phyloP scores from a whole-genome alignment of 2,888 invertebrate genomes.

The Leucoma salicis region DNA sequence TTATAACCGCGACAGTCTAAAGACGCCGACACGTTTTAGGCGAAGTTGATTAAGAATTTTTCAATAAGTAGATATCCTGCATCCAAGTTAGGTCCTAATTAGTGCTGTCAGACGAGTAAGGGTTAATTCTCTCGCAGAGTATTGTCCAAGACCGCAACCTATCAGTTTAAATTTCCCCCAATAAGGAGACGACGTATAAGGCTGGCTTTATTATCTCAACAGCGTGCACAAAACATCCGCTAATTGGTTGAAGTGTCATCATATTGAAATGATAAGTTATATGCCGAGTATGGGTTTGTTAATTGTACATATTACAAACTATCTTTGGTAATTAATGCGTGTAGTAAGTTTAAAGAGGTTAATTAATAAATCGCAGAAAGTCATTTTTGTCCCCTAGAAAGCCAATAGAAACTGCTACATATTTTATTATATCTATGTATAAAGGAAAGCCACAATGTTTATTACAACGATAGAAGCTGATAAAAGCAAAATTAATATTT shows the following conservation, averaged over 20 bases:
- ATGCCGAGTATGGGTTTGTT: constrained; percentile 6
- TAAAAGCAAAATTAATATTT: too few species aligned
- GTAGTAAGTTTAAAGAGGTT: too few species aligned
- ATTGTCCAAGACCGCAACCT: constrained; percentile 69
- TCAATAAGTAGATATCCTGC: constrained; percentile 35
- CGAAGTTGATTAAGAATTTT: constrained; percentile 33
- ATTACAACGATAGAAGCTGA: too few species aligned
- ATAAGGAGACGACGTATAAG: constrained; percentile 61
- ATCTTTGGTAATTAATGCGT: too few species aligned
- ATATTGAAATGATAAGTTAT: constrained; percentile 56
- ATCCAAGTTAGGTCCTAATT: constrained; percentile 71
- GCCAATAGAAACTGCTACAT: too few species aligned
- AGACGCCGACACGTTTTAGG: constrained; percentile 22
- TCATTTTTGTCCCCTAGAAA: too few species aligned
- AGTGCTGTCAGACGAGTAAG: constrained; percentile 48
- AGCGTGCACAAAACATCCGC: constrained; percentile 53
- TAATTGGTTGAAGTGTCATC: constrained; percentile 71
- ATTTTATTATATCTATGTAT: too few species aligned
- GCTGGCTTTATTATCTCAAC: constrained; percentile 52
- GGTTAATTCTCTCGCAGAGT: constrained; percentile 55
- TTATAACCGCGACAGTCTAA: too few species aligned
- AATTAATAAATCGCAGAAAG: too few species aligned
- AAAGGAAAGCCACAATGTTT: too few species aligned
- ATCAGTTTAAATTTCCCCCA: constrained; percentile 74
- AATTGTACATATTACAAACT: constrained; percentile 2